Percentiles rank a stretch among this genome's conserved stretches.
These are phyloP conservation scores for Apeira syringaria DNA, from an alignment of 2,888 invertebrate species.

Conservation along the genomic window DNA sequence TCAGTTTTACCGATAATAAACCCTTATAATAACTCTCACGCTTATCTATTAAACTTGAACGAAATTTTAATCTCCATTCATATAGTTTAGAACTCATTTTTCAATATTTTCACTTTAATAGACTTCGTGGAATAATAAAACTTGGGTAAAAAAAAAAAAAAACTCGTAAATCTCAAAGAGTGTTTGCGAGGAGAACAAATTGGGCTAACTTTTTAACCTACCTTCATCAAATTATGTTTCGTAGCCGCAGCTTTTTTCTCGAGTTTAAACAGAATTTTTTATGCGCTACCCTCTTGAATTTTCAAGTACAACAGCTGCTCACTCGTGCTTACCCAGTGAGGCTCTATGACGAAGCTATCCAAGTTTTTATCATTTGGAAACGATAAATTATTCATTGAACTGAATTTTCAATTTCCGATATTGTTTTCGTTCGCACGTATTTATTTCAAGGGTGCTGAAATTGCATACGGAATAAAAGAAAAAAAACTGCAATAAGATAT, in stretches of 20 bases:
- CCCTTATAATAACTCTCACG: too few relatives aligned
- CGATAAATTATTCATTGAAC: too few relatives aligned
- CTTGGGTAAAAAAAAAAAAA: constrained; percentile 26
- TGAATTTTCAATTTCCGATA: too few relatives aligned
- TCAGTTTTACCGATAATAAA: too few relatives aligned
- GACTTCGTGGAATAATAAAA: constrained; percentile 27
- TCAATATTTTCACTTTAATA: constrained; percentile 22
- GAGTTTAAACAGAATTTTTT: constrained; percentile 41
- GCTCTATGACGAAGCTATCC: constrained; percentile 7
- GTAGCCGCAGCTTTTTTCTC: constrained; percentile 37
- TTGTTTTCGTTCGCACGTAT: too few relatives aligned
- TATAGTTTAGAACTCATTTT: constrained; percentile 24
- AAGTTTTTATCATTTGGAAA: constrained; percentile 1
- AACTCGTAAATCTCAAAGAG: constrained; percentile 39
- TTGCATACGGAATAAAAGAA: too few relatives aligned
- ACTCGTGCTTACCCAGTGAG: constrained; percentile 4
- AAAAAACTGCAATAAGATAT: too few relatives aligned
- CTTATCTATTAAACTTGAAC: not conserved
- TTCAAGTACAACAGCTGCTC: constrained; percentile 19
- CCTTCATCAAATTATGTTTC: constrained; percentile 52
- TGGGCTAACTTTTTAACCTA: constrained; percentile 55
- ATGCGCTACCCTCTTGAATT: constrained; percentile 33
- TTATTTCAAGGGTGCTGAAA: too few relatives aligned
- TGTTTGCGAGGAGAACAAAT: constrained; percentile 44
- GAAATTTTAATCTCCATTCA: not conserved